Percentiles rank a stretch among this genome's conserved stretches.
These are phyloP conservation scores for Incurvaria masculella DNA, from an alignment of 2,888 invertebrate genomes.

Conservation along the genomic window DNA sequence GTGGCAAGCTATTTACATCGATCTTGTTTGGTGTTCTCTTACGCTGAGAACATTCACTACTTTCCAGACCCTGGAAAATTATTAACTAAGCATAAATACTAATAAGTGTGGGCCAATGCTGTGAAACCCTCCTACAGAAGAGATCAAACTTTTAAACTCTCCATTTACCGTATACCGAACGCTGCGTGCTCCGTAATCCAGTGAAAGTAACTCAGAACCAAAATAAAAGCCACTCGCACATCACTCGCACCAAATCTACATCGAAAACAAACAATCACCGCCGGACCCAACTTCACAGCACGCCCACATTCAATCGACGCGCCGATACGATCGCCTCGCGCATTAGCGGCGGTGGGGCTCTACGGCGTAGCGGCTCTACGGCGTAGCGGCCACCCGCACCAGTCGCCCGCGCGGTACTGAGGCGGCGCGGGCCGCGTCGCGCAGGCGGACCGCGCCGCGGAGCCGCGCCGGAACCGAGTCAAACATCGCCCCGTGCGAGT, in stretches of 20 bases:
- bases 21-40: neutral
- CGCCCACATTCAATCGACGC: neutral
- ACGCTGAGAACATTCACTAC: neutral
- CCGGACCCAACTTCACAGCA: neutral
- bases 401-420: neutral
- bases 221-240: neutral
- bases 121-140: neutral
- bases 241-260: neutral
- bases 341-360: conserved; percentile 1
- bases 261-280: neutral
- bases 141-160: neutral
- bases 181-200: neutral
- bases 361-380: neutral
- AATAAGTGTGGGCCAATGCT: no score
- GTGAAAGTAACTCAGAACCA: neutral
- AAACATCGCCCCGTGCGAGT: conserved; percentile 8
- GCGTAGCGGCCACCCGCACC: no score
- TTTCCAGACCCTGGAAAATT: no score
- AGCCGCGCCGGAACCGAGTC: conserved; percentile 4
- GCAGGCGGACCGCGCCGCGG: conserved; percentile 22
- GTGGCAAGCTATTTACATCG: neutral
- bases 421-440: neutral
- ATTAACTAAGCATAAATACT: no score
- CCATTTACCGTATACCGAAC: neutral
- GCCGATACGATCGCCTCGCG: no score